These are phyloP conservation scores for Cristatella mucedo DNA, from an alignment of 2,888 invertebrate genomes.

Conservation along the genomic window DNA sequence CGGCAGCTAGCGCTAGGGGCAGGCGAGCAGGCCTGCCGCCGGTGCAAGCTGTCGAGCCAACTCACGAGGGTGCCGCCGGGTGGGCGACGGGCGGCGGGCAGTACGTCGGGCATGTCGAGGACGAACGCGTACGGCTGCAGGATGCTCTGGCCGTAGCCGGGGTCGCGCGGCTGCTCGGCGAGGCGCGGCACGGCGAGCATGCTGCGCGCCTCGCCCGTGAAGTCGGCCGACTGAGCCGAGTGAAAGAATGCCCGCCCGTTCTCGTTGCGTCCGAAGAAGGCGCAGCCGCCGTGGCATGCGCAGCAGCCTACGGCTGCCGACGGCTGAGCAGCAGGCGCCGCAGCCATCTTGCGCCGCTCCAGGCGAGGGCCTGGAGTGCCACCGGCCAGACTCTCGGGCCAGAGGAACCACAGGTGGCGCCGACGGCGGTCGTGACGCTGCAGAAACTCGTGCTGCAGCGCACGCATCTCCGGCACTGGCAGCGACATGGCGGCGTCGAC, in stretches of 20 bases:
- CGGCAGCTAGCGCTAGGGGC: too few relatives aligned
- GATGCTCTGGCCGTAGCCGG: slow-evolving; percentile 83
- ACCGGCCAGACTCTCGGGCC: slow-evolving; percentile 70
- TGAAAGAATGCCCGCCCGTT: slow-evolving; percentile 77
- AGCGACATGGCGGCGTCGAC: slow-evolving; percentile 66
- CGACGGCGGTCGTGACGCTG: slow-evolving; percentile 54
- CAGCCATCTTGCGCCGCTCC: too few relatives aligned
- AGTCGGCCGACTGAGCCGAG: slow-evolving; percentile 40
- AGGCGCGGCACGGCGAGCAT: too few relatives aligned
- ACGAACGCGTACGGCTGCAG: slow-evolving; percentile 68
- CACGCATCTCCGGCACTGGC: slow-evolving; percentile 25
- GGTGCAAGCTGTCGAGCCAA: too few relatives aligned
- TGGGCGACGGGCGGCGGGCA: too few relatives aligned
- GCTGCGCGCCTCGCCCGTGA: slow-evolving; percentile 7
- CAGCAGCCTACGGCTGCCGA: too few relatives aligned
- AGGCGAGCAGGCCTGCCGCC: too few relatives aligned
- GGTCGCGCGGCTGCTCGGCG: too few relatives aligned
- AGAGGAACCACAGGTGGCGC: slow-evolving; percentile 81
- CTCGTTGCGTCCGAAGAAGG: slow-evolving; percentile 78
- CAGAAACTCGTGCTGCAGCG: slow-evolving; percentile 39
- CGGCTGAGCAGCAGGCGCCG: too few relatives aligned
- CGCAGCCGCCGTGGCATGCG: slow-evolving; percentile 86
- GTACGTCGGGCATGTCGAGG: slow-evolving; percentile 59
- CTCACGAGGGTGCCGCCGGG: too few relatives aligned
- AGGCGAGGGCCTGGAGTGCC: too few relatives aligned